Evolutionary conservation across 2,797 vertebrate genomes (phyloP).

Genomic region (Peromyscus nudipes): DNA sequence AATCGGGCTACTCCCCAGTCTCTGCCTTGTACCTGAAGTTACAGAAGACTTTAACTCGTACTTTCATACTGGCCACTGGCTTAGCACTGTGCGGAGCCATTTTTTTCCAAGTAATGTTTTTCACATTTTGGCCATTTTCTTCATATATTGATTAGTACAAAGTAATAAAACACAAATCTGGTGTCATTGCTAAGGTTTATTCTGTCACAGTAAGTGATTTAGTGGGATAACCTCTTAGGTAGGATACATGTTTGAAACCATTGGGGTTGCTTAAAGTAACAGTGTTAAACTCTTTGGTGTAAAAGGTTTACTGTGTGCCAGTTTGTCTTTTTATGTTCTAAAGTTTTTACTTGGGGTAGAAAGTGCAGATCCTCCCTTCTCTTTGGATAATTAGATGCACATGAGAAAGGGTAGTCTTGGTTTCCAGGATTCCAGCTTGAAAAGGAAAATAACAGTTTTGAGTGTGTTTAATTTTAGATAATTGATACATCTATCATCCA

Average conservation of each 20-base stretch:
- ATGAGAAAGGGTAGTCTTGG: background rate
- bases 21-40: background rate
- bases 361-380: background rate
- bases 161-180: background rate
- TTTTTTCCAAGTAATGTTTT: background rate
- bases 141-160: background rate
- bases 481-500: background rate
- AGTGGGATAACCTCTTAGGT: background rate
- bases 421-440: background rate
- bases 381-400: background rate
- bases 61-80: background rate
- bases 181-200: background rate
- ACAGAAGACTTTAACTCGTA: background rate
- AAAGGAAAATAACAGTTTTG: constrained; percentile 17
- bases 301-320: background rate
- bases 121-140: background rate
- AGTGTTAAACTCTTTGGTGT: background rate
- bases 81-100: background rate
- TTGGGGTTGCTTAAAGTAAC: background rate
- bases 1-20: background rate
- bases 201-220: background rate
- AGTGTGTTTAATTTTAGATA: background rate
- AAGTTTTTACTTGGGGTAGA: background rate
- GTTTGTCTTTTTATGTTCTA: background rate
- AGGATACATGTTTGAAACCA: background rate